Percentiles rank a stretch among this genome's conserved stretches.
phyloP scores from a whole-genome alignment of 2,888 invertebrate species.

The Ptychoptera albimana region DNA sequence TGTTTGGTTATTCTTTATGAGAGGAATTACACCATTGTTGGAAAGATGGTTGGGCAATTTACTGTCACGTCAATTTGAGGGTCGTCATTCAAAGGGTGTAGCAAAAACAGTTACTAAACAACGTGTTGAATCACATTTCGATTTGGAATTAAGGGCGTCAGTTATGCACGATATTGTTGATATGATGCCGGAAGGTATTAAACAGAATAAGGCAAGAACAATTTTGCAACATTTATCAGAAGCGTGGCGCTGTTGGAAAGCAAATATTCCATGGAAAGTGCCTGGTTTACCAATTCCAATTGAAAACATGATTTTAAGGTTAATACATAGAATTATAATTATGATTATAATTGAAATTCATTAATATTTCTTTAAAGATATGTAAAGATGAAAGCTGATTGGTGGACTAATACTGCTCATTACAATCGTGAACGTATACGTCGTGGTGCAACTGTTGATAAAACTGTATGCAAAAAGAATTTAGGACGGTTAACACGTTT shows the following conservation, averaged over 20 bases:
- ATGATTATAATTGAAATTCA: background rate
- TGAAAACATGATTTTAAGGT: conserved; percentile 97
- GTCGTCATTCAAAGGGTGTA: conserved; percentile 97
- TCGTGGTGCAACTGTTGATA: conserved; percentile 98
- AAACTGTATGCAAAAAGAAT: conserved; percentile 99
- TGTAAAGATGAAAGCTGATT: conserved; percentile 99
- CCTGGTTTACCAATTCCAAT: conserved; percentile 98
- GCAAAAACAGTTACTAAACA: conserved; percentile 99
- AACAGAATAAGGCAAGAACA: conserved; percentile 98
- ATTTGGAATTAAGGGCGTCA: conserved; percentile 92
- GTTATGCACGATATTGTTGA: conserved; percentile 98
- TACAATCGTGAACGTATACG: conserved; percentile 98
- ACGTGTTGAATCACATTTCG: conserved; percentile 98
- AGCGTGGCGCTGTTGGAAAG: conserved; percentile 99
- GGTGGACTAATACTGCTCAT: conserved; percentile 99
- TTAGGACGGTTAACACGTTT: conserved; percentile 91
- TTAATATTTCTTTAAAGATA: conserved; percentile 32
- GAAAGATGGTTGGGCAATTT: conserved; percentile 99
- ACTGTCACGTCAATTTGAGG: conserved; percentile 96
- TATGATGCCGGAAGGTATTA: conserved; percentile 99
- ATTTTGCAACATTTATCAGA: conserved; percentile 98
- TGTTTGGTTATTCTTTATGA: conserved; percentile 99
- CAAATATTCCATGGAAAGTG: conserved; percentile 99
- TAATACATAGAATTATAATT: background rate
- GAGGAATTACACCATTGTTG: conserved; percentile 93